phyloP scores from a whole-genome alignment of 2,113 vertebrate species.

The Oreocharis arfaki region DNA sequence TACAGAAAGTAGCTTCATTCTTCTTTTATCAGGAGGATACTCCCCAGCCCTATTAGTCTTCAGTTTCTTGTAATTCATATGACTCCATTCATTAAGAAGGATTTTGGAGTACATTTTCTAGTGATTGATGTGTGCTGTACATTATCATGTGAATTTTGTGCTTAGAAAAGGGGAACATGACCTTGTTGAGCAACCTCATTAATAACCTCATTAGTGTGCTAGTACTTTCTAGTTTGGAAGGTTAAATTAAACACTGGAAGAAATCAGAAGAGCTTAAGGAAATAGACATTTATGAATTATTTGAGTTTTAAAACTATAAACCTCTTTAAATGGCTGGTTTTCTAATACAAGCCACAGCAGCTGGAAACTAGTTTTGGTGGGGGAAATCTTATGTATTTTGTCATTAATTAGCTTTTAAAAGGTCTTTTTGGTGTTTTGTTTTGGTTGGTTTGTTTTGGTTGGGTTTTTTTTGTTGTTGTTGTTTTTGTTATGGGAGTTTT shows the following conservation, averaged over 20 bases:
- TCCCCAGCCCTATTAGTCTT: not conserved
- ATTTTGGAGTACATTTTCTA: slow-evolving; percentile 15
- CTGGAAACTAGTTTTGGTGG: not conserved
- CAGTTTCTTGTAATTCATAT: not conserved
- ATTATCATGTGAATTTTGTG: not conserved
- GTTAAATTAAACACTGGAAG: slow-evolving; percentile 38
- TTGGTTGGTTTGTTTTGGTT: not conserved
- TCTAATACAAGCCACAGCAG: not conserved
- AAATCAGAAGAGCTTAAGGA: slow-evolving; percentile 23
- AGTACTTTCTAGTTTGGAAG: slow-evolving; percentile 15
- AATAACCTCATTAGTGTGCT: slow-evolving; percentile 48
- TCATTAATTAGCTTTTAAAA: not conserved
- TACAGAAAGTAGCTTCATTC: not conserved
- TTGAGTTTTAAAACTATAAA: slow-evolving; percentile 15
- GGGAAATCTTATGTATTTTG: not conserved
- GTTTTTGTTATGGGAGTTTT: not conserved
- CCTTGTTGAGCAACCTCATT: slow-evolving; percentile 26
- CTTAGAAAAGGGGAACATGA: slow-evolving; percentile 17
- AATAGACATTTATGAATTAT: not conserved
- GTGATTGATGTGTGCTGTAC: not conserved
- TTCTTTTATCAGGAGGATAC: not conserved
- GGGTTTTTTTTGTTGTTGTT: too few relatives aligned
- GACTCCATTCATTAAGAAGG: not conserved
- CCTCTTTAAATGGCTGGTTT: not conserved
- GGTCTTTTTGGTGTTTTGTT: not conserved